Evolutionary conservation across 1,140 invertebrate genomes (phyloP), one percentile per base, ranked within the genome.

Genomic region (Dryas iulia): DNA sequence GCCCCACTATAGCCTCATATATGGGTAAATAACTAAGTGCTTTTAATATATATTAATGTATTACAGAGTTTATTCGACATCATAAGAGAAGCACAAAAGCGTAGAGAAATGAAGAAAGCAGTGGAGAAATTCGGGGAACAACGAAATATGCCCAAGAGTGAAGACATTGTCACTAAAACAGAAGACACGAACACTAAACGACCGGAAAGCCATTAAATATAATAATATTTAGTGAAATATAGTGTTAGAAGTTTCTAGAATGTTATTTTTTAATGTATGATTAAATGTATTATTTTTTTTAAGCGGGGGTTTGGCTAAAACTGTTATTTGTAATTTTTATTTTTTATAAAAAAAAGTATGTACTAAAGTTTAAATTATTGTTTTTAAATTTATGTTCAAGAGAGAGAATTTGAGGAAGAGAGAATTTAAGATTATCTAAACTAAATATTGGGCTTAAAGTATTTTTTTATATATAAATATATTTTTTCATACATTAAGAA

Each of bases 11-110:
- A 6, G 30, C 30, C 30, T 31, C 30, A 31, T 31, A 31, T 31
- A 11, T 11, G 11, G 30, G 11, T 39, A 39, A 14, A 5, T 11
- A 39, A 39, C 70, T 33, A 58, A 26, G n/a, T 12, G 2, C 12
- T 25, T 63, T 18, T 56, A 53, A 54, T 57, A 57, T 71, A 57
- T 39, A 24, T 11, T 21, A n/a, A n/a, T n/a, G n/a, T 26, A 25
- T 74, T 78, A 0, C 84, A 91, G 89, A 83, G 81, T 78, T 73
- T 91, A 79, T 89, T 85, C 79, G 85, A 89, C 72, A 73, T 91
- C 57, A 91, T 91, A 23, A 78, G 87, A 33, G 89, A 91, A 65
- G 89, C 87, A 31, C 89, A 90, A 39, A 87, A 82, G 68, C 72
- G 85, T 35, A 74, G 83, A 25, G 86, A 87, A 31, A 81, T 85